A percentile compares a stretch with the other conserved stretches of the same genome.
These are phyloP conservation scores for Enteromius thamalakanensis DNA, from an alignment of 2,797 vertebrate genomes.

Conservation along the genomic window DNA sequence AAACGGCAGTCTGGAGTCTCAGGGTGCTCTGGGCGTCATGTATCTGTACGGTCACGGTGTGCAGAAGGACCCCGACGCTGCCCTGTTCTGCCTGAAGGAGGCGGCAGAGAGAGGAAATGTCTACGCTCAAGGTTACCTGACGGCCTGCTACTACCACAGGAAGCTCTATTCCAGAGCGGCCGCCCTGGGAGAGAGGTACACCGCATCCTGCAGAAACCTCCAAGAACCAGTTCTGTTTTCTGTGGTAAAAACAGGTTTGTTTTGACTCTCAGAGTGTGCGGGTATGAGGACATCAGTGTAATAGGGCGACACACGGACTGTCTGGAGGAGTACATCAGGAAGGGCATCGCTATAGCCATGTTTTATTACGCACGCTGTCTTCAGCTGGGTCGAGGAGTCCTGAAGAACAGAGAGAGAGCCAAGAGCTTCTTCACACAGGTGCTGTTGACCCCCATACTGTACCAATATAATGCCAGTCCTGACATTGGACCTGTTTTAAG, in stretches of 20 bases:
- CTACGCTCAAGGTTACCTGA: constrained; percentile 80
- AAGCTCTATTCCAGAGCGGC: constrained; percentile 78
- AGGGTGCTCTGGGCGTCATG: constrained; percentile 81
- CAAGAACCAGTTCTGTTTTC: not conserved
- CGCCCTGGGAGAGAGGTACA: constrained; percentile 75
- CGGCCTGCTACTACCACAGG: constrained; percentile 78
- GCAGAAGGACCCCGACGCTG: constrained; percentile 66
- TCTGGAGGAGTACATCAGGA: constrained; percentile 70
- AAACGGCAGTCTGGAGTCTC: constrained; percentile 84
- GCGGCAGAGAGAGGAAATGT: constrained; percentile 78
- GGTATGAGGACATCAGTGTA: constrained; percentile 66
- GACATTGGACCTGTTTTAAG: not conserved
- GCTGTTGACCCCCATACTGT: not conserved
- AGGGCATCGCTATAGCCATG: constrained; percentile 75
- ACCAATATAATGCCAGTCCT: not conserved
- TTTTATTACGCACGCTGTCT: constrained; percentile 82
- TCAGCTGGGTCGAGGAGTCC: constrained; percentile 74
- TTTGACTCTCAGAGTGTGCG: constrained; percentile 66
- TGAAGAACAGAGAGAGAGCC: constrained; percentile 68
- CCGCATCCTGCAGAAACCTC: not conserved
- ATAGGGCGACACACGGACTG: constrained; percentile 72
- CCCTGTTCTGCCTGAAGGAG: constrained; percentile 74
- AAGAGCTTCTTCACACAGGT: constrained; percentile 76
- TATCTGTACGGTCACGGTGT: constrained; percentile 79
- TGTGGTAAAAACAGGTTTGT: not conserved